Conservation (phyloP, 2,113 vertebrate genomes). For the Solea solea region DNA sequence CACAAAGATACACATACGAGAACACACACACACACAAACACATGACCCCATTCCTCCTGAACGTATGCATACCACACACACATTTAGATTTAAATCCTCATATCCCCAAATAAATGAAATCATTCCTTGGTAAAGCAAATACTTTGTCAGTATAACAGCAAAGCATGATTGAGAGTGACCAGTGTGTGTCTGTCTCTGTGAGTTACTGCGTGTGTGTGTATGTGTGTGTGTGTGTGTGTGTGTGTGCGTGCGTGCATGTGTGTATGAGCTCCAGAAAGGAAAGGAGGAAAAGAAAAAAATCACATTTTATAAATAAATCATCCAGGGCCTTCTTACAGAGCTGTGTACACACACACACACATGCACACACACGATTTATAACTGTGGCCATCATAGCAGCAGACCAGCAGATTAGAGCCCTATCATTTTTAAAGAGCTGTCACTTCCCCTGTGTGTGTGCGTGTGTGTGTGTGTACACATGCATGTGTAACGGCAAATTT, state of each 20-base stretch:
- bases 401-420: constrained; percentile 51
- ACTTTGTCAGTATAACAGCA: constrained; percentile 51
- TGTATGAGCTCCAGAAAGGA: constrained; percentile 49
- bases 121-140: constrained; percentile 47
- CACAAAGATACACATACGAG: constrained; percentile 5
- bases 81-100: constrained; percentile 52
- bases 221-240: neutral
- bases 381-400: constrained; percentile 45
- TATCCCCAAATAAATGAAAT: constrained; percentile 68
- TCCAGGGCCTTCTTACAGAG: constrained; percentile 54
- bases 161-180: constrained; percentile 55
- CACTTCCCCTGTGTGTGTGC: neutral
- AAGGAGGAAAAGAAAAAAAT: constrained; percentile 65
- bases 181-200: constrained; percentile 11
- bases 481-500: neutral
- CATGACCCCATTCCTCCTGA: constrained; percentile 29
- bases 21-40: constrained; percentile 13
- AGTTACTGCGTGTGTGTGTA: neutral
- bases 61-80: constrained; percentile 45
- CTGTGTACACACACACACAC: constrained; percentile 19
- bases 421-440: constrained; percentile 57
- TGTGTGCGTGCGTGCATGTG: neutral
- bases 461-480: neutral
- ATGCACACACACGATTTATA: constrained; percentile 27
- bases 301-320: constrained; percentile 79